Evolutionary conservation across 2,113 vertebrate species (phyloP).

Genomic region (Periophthalmus modestus): DNA sequence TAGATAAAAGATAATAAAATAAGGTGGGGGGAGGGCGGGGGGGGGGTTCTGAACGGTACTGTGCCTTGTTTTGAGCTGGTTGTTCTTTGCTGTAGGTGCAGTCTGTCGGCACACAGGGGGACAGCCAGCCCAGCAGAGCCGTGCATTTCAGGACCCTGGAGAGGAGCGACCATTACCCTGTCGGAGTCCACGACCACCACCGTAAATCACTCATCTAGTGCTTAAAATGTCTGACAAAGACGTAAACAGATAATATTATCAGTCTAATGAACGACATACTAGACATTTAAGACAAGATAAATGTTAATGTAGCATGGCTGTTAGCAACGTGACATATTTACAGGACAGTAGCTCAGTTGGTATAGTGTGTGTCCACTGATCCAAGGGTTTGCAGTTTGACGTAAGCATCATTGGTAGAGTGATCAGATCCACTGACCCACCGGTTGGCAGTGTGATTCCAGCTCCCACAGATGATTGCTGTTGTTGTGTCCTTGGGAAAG

Average conservation of each 20-base stretch:
- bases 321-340: too few species aligned
- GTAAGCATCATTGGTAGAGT: too few species aligned
- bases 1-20: background rate
- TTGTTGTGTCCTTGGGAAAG: too few species aligned
- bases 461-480: too few species aligned
- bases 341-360: too few species aligned
- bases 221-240: background rate
- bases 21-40: too few species aligned
- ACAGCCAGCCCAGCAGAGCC: slow-evolving; percentile 88
- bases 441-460: too few species aligned
- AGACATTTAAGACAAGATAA: background rate
- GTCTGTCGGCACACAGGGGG: slow-evolving; percentile 85
- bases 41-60: background rate
- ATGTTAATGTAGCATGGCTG: too few species aligned
- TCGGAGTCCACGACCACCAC: slow-evolving; percentile 64
- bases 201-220: slow-evolving; percentile 39
- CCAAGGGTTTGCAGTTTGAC: too few species aligned
- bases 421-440: too few species aligned
- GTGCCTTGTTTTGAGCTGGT: background rate
- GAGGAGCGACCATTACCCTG: slow-evolving; percentile 84
- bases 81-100: slow-evolving; percentile 73
- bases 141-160: slow-evolving; percentile 93
- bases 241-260: background rate
- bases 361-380: too few species aligned
- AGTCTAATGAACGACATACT: background rate